Evolutionary conservation across 2,797 vertebrate genomes (phyloP), one percentile per base, ranked within the genome.

Genomic region (Sphaeramia orbicularis): DNA sequence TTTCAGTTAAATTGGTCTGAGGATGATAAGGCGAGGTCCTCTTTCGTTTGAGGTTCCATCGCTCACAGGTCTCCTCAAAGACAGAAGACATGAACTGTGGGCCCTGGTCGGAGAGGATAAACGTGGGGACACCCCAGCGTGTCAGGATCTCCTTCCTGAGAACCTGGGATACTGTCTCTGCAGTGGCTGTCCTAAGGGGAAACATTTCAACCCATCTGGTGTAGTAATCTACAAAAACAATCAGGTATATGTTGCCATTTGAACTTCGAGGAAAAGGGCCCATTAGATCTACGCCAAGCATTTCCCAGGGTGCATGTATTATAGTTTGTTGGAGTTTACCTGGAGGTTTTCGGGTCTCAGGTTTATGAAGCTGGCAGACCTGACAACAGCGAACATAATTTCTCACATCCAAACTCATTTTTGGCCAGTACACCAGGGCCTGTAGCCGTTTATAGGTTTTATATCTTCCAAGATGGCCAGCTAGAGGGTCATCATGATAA

Each of bases 381-480:
- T 59, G n/a, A 14, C 54, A 27, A 19, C 3, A 27, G 19, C 1
- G 38, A 11, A 45, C 48, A 51, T 21, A 1, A 1, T 41, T 19
- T 43, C 15, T 44, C 0, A 59, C 54, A 37, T 60, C 48, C 6
- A 60, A 1, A 12, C 55, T 68, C 65, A 68, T 59, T 16, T 30
- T 52, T 10, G 48, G 35, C 32, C 65, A 69, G 3, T 53, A 53
- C 4, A 38, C 32, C 5, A 59, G 16, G 18, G 41, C 38, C 43
- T 52, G 47, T 3, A 59, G 27, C 19, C 48, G 16, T 37, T 69
- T 54, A 0, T 69, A 68, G 1, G 42, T 54, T 35, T 61, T 61
- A 12, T 30, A 53, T 32, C 57, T 61, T 7, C 56, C 35, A 30
- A 61, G 15, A 40, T 53, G 66, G 3, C 42, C 10, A 1, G 41